Base-by-base conservation (phyloP, 2,888 invertebrate species). In the Hemaris fuciformis region DNA sequence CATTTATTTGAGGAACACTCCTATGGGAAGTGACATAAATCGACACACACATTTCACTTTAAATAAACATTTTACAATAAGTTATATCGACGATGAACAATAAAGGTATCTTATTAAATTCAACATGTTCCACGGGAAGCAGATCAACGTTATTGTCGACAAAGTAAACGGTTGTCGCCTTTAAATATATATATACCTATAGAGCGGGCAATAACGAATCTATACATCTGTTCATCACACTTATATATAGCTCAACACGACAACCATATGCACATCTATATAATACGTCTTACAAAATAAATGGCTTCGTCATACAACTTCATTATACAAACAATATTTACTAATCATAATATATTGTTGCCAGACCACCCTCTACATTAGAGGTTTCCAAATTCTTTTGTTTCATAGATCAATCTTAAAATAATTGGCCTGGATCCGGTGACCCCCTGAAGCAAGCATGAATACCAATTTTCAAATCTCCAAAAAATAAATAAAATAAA, bases 71-170 rank as follows among this genome's bases (percentile, higher is more conserved):
- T 53, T 53, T 53, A 53, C 31, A 31, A 27, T 53, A 27, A 53
- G 10, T 53, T 18, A 53, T 10, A 31, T 31, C 27, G 53, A 53
- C 31, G 18, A 31, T 38, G 38, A 38, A 38, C 38, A 38, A 38
- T 53, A 27, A 15, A 27, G 31, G 31, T 53, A 7, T 53, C 18
- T 53, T 31, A 46, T 25, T 53, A 53, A 53, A 31, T 53, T 53
- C 53, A 53, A 53, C 53, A 53, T 20, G 53, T 53, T 53, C 18
- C 53, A 31, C 18, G 31, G 15, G 53, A 53, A 53, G 18, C 18
- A 27, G 48, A 48, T 48, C 31, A 53, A 31, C 53, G 8, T 53
- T 53, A 53, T 53, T 53, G 53, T 53, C 53, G 53, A 53, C 18
- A 53, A 48, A 48, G 48, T 48, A 48, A 53, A 53, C 48, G 27